Evolutionary conservation across 1,140 invertebrate species (phyloP).

Genomic region (Drosophila yakuba): DNA sequence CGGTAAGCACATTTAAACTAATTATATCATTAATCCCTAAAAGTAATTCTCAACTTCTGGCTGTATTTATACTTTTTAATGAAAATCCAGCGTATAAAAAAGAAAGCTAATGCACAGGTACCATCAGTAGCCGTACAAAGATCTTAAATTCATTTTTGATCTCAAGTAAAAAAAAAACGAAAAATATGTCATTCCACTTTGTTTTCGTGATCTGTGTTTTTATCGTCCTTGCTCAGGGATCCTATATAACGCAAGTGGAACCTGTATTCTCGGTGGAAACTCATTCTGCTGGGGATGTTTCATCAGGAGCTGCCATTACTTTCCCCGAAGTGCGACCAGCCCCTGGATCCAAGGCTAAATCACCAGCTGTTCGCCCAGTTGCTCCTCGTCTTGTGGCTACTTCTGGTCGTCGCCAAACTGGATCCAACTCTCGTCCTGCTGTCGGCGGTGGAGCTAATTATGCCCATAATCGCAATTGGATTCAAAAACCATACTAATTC

Average conservation of each 20-base stretch:
- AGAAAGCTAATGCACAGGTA: neutral
- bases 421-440: neutral
- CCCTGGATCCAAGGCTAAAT: neutral
- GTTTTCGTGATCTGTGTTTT: neutral
- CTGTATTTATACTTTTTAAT: too few relatives aligned
- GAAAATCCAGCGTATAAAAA: constrained; percentile 8
- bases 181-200: neutral
- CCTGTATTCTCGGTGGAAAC: neutral
- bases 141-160: neutral
- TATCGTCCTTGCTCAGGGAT: constrained; percentile 4
- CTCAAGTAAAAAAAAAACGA: too few relatives aligned
- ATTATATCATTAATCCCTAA: neutral
- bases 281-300: neutral
- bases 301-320: constrained; percentile 8
- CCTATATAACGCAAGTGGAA: neutral
- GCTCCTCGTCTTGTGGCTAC: neutral
- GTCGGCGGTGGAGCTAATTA: constrained; percentile 4
- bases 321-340: constrained; percentile 15
- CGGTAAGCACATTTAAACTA: neutral
- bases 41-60: neutral
- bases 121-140: neutral
- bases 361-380: neutral
- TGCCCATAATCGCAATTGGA: constrained; percentile 9
- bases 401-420: neutral
- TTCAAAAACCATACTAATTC: constrained; percentile 4